Evolutionary conservation across 2,113 vertebrate species (phyloP), one percentile per base, ranked within the genome.

Genomic region (Paradoxurus hermaphroditus): DNA sequence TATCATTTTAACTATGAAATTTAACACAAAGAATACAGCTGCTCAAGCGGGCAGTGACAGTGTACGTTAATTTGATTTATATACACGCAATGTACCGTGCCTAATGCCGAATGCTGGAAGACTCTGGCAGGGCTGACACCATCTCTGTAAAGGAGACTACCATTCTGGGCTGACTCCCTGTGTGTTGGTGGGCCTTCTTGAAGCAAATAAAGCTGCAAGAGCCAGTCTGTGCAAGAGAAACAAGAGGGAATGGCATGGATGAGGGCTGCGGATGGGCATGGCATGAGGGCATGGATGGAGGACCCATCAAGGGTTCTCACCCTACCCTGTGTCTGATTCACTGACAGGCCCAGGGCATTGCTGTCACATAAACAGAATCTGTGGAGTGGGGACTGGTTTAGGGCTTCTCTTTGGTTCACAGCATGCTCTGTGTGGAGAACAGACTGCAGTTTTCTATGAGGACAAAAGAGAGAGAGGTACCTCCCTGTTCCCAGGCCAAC

Each of bases 1-100:
- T 98, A 97, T 98, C 96, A 96, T 98, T 98, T 97, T 97, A 96
- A 96, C 97, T 98, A 98, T 98, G 98, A 97, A 98, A 98, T 98
- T 97, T 96, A 97, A 96, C 97, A 97, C 97, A 96, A 96, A 98
- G 96, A 97, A 88, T 97, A 97, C 98, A 98, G 98, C 98, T 98
- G 97, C 56, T 98, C 73, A 93, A 90, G 27, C 27, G 3, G 49
- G 75, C 94, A 93, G 82, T 86, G 95, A 91, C 90, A 96, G 91
- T 87, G 51, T 79, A 83, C 97, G 97, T 91, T 98, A 98, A 97
- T 98, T 98, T 95, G 93, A 98, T 97, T 98, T 78, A 91, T 98
- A 84, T 73, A 83, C 51, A 59, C 25, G 56, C 97, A 25, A 56
- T 72, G 92, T 91, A 92, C 92, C 73, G 1, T 83, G 98, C 36